Conservation (phyloP, 2,797 vertebrate genomes). For the Myotis vivesi region DNA sequence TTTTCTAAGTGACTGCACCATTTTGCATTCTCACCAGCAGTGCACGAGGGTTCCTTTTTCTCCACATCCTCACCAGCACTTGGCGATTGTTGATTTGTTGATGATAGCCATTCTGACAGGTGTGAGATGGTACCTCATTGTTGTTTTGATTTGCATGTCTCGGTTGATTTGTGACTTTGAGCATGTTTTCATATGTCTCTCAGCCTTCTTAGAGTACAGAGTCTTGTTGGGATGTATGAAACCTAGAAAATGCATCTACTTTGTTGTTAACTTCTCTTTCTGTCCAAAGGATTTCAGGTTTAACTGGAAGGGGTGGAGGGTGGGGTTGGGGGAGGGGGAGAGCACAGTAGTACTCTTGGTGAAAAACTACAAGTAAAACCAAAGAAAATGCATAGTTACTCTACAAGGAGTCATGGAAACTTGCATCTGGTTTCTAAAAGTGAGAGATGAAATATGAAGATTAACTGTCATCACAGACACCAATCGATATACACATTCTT, state of each 20-base stretch:
- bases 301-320: background rate
- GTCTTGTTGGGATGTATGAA: background rate
- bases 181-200: no score
- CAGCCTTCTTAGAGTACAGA: background rate
- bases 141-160: no score
- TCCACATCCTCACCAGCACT: no score
- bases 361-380: background rate
- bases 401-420: background rate
- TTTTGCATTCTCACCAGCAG: no score
- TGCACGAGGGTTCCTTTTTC: no score
- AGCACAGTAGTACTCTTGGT: background rate
- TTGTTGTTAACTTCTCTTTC: background rate
- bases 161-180: no score
- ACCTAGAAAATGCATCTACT: background rate
- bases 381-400: background rate
- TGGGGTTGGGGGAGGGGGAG: rapidly evolving
- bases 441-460: background rate
- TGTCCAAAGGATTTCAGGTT: background rate
- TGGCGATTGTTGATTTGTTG: no score
- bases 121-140: no score
- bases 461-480: background rate
- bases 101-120: no score
- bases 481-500: background rate
- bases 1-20: no score
- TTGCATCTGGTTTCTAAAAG: background rate